Evolutionary conservation across 2,888 invertebrate species (phyloP).

Genomic region (Ashinkailepas kermadecensis): DNA sequence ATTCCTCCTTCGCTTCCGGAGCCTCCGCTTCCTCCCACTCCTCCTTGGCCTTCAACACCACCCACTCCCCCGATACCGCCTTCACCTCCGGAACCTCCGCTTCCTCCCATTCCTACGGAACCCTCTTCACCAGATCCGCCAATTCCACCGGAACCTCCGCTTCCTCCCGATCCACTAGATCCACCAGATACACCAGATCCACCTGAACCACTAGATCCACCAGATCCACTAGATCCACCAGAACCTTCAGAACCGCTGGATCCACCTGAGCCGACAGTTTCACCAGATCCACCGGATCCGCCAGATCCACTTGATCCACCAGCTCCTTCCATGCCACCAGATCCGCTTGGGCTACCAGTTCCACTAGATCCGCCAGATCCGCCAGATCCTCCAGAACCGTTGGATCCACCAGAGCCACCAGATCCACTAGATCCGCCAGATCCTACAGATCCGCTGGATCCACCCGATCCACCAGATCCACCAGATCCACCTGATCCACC

Average conservation of each 20-base stretch:
- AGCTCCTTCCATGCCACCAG: neutral
- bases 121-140: conserved; percentile 19
- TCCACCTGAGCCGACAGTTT: neutral
- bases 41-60: too few relatives aligned
- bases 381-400: neutral
- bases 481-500: neutral
- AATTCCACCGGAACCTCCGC: neutral
- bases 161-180: neutral
- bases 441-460: neutral
- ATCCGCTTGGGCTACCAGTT: neutral
- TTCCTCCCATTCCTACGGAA: neutral
- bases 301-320: conserved; percentile 20
- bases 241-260: neutral
- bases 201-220: neutral
- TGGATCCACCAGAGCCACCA: neutral
- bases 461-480: neutral
- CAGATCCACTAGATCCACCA: neutral
- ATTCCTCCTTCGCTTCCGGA: too few relatives aligned
- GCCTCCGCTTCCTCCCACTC: too few relatives aligned
- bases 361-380: neutral
- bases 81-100: neutral
- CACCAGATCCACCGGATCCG: conserved; percentile 23
- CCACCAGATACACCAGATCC: neutral
- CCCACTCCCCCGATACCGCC: neutral
- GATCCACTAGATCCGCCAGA: neutral